Percentiles rank a stretch among this genome's conserved stretches.
Conservation (phyloP, 2,888 invertebrate species). For the Callosobruchus maculatus region DNA sequence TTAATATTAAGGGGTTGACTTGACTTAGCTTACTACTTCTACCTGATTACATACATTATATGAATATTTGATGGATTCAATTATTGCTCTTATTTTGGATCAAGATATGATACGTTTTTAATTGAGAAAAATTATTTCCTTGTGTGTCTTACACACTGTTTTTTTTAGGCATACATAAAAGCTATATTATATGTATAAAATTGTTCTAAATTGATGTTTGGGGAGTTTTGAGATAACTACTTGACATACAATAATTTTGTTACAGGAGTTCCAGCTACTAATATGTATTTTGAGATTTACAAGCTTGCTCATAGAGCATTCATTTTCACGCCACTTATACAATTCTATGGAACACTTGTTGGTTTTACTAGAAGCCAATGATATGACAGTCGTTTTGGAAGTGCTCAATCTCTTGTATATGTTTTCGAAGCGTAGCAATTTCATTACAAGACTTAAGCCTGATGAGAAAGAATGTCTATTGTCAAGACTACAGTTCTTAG, state of each 20-base stretch:
- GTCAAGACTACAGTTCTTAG: constrained; percentile 69
- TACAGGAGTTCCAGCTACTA: constrained; percentile 66
- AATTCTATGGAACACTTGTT: constrained; percentile 84
- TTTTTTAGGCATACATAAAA: too few relatives aligned
- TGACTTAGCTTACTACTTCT: too few relatives aligned
- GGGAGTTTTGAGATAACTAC: too few relatives aligned
- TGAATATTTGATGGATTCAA: too few relatives aligned
- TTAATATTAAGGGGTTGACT: too few relatives aligned
- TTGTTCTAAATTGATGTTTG: too few relatives aligned
- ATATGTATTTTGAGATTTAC: constrained; percentile 77
- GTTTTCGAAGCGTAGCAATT: constrained; percentile 85
- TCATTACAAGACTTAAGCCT: constrained; percentile 70
- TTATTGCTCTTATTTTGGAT: too few relatives aligned
- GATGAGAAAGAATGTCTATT: constrained; percentile 70
- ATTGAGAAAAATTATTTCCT: too few relatives aligned
- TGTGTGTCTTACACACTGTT: too few relatives aligned
- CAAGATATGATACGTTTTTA: too few relatives aligned
- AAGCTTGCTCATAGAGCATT: constrained; percentile 80
- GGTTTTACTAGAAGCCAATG: constrained; percentile 70
- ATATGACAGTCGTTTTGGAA: constrained; percentile 79
- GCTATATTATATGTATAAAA: too few relatives aligned
- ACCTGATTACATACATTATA: too few relatives aligned
- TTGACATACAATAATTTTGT: constrained; percentile 15
- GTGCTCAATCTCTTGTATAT: constrained; percentile 82
- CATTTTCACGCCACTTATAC: constrained; percentile 81